Conservation (phyloP, 2,888 invertebrate genomes). For the Tortrix viridana region DNA sequence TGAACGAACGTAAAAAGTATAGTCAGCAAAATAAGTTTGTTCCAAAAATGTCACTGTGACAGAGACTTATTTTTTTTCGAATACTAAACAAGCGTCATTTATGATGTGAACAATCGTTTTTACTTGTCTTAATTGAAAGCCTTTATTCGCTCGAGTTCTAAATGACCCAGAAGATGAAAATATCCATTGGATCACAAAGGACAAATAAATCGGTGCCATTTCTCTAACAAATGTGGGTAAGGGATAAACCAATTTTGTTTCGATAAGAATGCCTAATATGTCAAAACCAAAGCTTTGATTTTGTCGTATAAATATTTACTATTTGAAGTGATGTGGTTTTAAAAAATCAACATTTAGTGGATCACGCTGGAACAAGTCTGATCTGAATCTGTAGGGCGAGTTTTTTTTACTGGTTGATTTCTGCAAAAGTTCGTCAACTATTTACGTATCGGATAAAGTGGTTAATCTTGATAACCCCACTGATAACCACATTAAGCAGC, state of each 20-base stretch:
- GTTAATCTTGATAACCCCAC: too few relatives aligned
- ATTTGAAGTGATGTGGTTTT: too few relatives aligned
- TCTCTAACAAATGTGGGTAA: slow-evolving; percentile 67
- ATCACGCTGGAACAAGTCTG: too few relatives aligned
- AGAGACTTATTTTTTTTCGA: too few relatives aligned
- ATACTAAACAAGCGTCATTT: neutral
- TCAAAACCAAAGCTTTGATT: slow-evolving; percentile 28
- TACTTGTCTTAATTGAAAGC: slow-evolving; percentile 21
- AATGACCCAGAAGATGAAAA: slow-evolving; percentile 59
- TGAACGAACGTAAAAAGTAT: too few relatives aligned
- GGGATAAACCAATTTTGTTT: slow-evolving; percentile 62
- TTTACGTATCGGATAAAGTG: too few relatives aligned
- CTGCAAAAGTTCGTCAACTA: too few relatives aligned
- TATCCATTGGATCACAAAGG: slow-evolving; percentile 62
- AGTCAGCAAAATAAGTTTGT: too few relatives aligned
- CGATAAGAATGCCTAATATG: slow-evolving; percentile 42
- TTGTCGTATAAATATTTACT: neutral
- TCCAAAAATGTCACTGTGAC: too few relatives aligned
- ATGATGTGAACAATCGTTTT: neutral
- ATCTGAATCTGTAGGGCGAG: too few relatives aligned
- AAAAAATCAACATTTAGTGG: too few relatives aligned
- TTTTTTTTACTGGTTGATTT: too few relatives aligned
- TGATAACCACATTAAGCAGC: neutral
- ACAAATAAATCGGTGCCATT: slow-evolving; percentile 66
- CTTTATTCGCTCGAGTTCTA: slow-evolving; percentile 46